These are phyloP conservation scores for Engystomops pustulosus DNA, from an alignment of 2,113 vertebrate genomes.

Conservation along the genomic window DNA sequence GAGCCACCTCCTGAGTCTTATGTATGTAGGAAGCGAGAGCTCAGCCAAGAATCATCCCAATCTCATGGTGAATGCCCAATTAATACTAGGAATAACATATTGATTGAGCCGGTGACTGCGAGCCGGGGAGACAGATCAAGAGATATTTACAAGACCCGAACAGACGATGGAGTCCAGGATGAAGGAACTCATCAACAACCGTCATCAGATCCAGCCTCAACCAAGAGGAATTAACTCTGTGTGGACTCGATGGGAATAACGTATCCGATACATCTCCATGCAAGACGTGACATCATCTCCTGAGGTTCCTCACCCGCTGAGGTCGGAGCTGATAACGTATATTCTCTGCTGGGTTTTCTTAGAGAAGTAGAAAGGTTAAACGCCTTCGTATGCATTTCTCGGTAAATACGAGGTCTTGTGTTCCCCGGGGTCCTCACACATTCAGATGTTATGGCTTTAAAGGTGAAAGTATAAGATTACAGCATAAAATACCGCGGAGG, in stretches of 20 bases:
- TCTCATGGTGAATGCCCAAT: conserved; percentile 20
- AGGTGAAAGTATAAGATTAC: not conserved
- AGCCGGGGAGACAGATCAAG: conserved; percentile 22
- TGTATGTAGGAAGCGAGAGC: not conserved
- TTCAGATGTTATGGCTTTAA: conserved; percentile 4
- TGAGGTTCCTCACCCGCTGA: not conserved
- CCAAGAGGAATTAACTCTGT: not conserved
- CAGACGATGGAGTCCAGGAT: conserved; percentile 5
- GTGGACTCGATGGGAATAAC: not conserved
- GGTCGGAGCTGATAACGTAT: not conserved
- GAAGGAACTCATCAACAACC: conserved; percentile 42
- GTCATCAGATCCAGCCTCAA: not conserved
- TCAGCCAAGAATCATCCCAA: not conserved
- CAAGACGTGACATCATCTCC: not conserved
- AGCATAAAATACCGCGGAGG: not conserved
- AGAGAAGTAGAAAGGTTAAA: conserved; percentile 33
- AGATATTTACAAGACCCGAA: not conserved
- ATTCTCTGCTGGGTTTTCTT: not conserved
- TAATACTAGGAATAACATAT: conserved; percentile 37
- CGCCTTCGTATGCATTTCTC: conserved; percentile 12
- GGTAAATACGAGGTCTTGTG: not conserved
- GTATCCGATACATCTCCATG: conserved; percentile 13
- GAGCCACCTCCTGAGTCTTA: not conserved
- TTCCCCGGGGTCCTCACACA: not conserved
- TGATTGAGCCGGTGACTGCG: conserved; percentile 17